These are phyloP conservation scores for Agrotis exclamationis DNA, from an alignment of 2,888 invertebrate genomes.

Conservation along the genomic window DNA sequence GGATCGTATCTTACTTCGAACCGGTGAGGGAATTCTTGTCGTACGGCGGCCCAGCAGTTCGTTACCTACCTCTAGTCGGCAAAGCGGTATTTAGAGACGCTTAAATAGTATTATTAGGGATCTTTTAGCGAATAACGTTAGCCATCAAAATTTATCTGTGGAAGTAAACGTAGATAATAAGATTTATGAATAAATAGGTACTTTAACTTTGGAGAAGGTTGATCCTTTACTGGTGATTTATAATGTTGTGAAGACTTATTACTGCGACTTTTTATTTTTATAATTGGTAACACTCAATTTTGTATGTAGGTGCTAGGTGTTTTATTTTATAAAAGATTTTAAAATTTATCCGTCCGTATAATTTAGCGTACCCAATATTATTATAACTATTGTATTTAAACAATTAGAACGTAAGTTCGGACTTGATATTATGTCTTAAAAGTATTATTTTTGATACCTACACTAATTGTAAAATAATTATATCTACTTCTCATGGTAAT, in stretches of 20 bases:
- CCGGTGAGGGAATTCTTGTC: slow-evolving; percentile 76
- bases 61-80: slow-evolving; percentile 83
- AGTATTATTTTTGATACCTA: too few species aligned
- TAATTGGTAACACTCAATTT: neutral
- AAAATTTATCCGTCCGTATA: slow-evolving; percentile 14
- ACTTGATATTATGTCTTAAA: neutral
- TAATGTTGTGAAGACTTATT: slow-evolving; percentile 2
- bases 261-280: slow-evolving; percentile 9
- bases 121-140: neutral
- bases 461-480: slow-evolving; percentile 15
- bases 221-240: slow-evolving; percentile 6
- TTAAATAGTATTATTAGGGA: slow-evolving; percentile 3
- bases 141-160: too few species aligned
- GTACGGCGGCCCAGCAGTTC: slow-evolving; percentile 79
- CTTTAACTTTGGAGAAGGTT: slow-evolving; percentile 8
- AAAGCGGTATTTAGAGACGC: slow-evolving; percentile 79
- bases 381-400: neutral
- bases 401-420: neutral
- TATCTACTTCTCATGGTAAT: neutral
- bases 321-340: slow-evolving; percentile 1
- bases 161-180: neutral
- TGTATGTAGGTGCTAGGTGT: slow-evolving; percentile 27
- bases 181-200: neutral
- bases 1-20: slow-evolving; percentile 80
- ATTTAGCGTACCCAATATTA: slow-evolving; percentile 1